Evolutionary conservation across 2,797 vertebrate genomes (phyloP).

Genomic region (Tamandua tetradactyla): DNA sequence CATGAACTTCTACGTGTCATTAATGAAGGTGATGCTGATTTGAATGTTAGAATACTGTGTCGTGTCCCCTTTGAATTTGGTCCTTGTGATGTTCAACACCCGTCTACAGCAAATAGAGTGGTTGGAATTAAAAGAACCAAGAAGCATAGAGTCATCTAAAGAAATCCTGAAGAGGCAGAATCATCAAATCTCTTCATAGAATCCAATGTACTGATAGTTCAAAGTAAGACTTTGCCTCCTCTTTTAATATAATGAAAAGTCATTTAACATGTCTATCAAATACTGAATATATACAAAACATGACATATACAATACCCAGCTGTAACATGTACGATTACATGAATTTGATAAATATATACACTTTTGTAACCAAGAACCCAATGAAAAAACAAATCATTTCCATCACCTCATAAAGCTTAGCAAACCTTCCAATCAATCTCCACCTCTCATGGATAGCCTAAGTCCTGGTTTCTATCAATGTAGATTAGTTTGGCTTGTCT

Average conservation of each 20-base stretch:
- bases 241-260: background rate
- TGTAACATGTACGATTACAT: background rate
- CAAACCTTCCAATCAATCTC: background rate
- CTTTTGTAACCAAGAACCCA: background rate
- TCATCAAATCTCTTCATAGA: background rate
- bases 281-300: background rate
- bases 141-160: background rate
- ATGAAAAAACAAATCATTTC: background rate
- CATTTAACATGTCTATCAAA: background rate
- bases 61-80: background rate
- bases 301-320: background rate
- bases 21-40: constrained; percentile 5
- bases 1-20: constrained; percentile 49
- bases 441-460: background rate
- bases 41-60: background rate
- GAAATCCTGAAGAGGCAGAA: background rate
- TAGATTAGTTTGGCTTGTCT: background rate
- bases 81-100: background rate
- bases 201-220: background rate
- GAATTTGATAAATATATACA: background rate
- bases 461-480: background rate
- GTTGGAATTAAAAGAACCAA: background rate
- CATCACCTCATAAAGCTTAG: background rate
- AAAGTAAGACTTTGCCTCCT: background rate
- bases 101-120: background rate